These are phyloP conservation scores for Lasioglossum marginatum DNA, from an alignment of 2,888 invertebrate species.

Conservation along the genomic window DNA sequence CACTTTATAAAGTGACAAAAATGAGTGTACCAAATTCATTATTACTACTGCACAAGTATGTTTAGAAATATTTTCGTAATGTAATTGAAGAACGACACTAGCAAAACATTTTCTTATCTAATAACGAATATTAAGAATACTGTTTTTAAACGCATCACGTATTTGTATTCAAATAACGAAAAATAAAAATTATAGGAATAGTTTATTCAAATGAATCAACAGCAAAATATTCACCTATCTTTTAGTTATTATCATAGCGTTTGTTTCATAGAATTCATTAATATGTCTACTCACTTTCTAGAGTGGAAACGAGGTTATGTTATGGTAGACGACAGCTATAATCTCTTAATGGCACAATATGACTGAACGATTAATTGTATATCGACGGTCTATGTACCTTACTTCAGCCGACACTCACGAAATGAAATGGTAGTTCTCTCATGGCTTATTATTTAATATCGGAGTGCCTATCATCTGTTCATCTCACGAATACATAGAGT, in stretches of 20 bases:
- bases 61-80: constrained; percentile 1
- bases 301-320: constrained; percentile 53
- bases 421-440: not conserved
- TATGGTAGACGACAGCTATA: constrained; percentile 61
- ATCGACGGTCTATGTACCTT: not conserved
- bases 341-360: constrained; percentile 13
- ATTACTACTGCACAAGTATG: not conserved
- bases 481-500: not conserved
- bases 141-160: not conserved
- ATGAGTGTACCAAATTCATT: not conserved
- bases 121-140: constrained; percentile 14
- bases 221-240: not conserved
- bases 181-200: constrained; percentile 10
- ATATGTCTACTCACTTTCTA: constrained; percentile 42
- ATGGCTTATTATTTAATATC: not conserved
- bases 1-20: constrained; percentile 3
- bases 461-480: not conserved
- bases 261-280: not conserved
- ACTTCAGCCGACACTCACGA: constrained; percentile 1
- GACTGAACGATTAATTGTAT: not conserved
- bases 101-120: not conserved
- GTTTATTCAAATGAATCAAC: not conserved
- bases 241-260: not conserved
- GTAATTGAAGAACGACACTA: not conserved
- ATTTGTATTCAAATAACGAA: not conserved